Base-by-base conservation (phyloP, 2,888 invertebrate species). In the Loripinus fragilis region DNA sequence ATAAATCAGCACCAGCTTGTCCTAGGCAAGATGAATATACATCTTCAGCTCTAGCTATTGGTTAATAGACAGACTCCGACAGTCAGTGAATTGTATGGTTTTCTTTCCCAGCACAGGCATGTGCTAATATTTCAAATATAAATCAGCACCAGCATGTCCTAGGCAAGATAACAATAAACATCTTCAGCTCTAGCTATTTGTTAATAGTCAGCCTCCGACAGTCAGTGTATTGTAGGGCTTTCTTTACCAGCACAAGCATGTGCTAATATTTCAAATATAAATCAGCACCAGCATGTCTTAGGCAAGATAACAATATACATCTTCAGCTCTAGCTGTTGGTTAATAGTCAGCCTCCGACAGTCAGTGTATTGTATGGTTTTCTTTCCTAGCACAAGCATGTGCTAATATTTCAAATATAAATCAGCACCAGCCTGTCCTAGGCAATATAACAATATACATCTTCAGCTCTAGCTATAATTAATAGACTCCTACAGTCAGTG, bases 371-470 rank as follows among this genome's bases (percentile, higher is more conserved):
- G n/a, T n/a, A n/a, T n/a, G n/a, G n/a, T n/a, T 38, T 38, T 38
- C 38, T 38, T 38, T 38, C 38, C 38, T 12, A 38, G 38, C 38
- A 38, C 38, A 38, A 12, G 33, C 52, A 71, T 64, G 42, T 71
- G 71, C 64, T 71, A 71, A 71, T 71, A 38, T n/a, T 17, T 42
- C 5, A 38, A 38, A 38, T 64, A 5, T n/a, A 42, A 64, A 71
- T 71, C 60, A 71, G 71, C 71, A 30, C 70, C 38, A n/a, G 7
- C 52, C 41, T 20, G 71, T 71, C 25, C 64, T n/a, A 71, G 71
- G 71, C 8, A 28, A 71, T 38, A 71, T 2, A 41, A 28, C 30
- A 23, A 41, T 8, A 8, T 8, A 38, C 7, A 38, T 38, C 38
- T n/a, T n/a, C n/a, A 38, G 5, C 38, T 38, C 12, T 38, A 8